Base-by-base conservation (phyloP, 2,888 invertebrate genomes). In the Saturnia pavonia region DNA sequence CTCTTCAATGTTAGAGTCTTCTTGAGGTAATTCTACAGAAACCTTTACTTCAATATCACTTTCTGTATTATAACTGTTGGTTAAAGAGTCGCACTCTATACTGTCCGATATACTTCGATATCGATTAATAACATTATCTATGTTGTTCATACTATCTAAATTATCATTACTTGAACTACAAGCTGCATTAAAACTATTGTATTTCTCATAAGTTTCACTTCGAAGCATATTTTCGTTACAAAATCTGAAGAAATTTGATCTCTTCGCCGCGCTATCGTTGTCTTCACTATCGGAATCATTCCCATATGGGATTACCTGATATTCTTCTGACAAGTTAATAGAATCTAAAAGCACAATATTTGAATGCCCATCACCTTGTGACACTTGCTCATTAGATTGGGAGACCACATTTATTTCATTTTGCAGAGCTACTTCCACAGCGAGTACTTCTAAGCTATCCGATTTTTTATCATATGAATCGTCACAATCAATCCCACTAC, bases 401-500 rank as follows among this genome's bases (percentile, higher is more conserved):
- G 79, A 82, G 75, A 79, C 81, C 45, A 81, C 75, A 74, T 88
- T 84, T 40, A 79, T 78, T 72, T 86, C 85, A 77, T 90, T 89
- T 76, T 85, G 85, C 71, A 79, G 77, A n/a, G 82, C 82, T 71
- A 84, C 82, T 70, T 89, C 89, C 40, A 82, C 85, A 27, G 88
- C 87, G 68, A 88, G 88, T 75, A 89, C 85, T 86, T 92, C 92
- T 78, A 91, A 83, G 72, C 87, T 89, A 74, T 93, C 92, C 1
- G 92, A 91, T 79, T 91, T 93, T 78, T 90, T 92, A 77, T 92
- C 92, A 77, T 95, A 96, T 75, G 96, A 95, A 82, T 96, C 96
- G 48, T 96, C 96, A 68, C 95, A 95, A 78, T 96, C 95, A 68
- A 94, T 95, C 65, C 95, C 95, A 71, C 94, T 94, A 74, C 94